Percentiles rank a stretch among this genome's conserved stretches.
Conservation (phyloP, 2,797 vertebrate species). For the Lepilemur ruficaudatus region DNA sequence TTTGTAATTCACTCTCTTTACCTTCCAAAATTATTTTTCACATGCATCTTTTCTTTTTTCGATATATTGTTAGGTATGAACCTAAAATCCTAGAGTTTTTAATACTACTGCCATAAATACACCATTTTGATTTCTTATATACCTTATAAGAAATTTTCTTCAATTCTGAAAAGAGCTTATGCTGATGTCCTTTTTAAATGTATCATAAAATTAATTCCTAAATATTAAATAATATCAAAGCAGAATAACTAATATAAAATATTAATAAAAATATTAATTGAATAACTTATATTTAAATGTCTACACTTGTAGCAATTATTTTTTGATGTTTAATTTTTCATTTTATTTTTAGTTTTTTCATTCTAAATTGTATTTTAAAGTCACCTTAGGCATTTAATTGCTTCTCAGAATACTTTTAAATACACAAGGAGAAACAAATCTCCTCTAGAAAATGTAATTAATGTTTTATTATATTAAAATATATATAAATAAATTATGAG, state of each 20-base stretch:
- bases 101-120: neutral
- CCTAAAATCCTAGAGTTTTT: neutral
- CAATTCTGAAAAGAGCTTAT: neutral
- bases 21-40: neutral
- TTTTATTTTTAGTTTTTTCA: neutral
- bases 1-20: neutral
- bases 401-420: conserved; percentile 21
- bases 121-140: neutral
- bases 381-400: conserved; percentile 30
- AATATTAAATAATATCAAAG: neutral
- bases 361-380: conserved; percentile 9
- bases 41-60: neutral
- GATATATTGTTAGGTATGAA: neutral
- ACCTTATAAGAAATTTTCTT: neutral
- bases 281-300: neutral
- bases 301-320: neutral
- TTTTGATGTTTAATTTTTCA: neutral
- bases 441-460: conserved; percentile 61
- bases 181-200: neutral
- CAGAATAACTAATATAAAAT: neutral
- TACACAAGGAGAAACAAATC: neutral
- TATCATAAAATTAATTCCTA: neutral
- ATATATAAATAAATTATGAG: conserved; percentile 53
- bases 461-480: conserved; percentile 69
- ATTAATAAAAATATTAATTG: neutral